Conservation (phyloP, 1,140 invertebrate species). For the Tribolium madens region DNA sequence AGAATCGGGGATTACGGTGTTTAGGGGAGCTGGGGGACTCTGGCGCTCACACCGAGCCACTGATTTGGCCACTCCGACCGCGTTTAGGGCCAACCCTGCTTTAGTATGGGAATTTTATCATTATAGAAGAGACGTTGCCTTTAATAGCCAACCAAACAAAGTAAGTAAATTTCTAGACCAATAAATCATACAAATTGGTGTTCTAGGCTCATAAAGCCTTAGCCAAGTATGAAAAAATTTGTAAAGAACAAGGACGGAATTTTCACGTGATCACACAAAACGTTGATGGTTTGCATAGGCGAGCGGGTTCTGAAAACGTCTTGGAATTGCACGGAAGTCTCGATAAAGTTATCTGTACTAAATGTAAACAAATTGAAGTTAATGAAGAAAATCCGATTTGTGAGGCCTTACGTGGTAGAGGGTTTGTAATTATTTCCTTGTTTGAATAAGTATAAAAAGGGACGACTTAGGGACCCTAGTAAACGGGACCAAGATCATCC, state of each 20-base stretch:
- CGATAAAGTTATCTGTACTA: constrained; percentile 85
- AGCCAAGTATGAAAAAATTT: constrained; percentile 79
- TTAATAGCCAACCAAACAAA: constrained; percentile 68
- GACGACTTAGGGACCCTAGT: constrained; percentile 51
- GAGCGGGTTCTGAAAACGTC: constrained; percentile 84
- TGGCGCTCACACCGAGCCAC: constrained; percentile 75
- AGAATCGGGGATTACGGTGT: constrained; percentile 86
- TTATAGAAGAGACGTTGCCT: constrained; percentile 70
- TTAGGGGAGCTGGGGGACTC: constrained; percentile 80
- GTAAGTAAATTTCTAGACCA: constrained; percentile 60
- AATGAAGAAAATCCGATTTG: constrained; percentile 90
- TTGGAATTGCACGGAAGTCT: constrained; percentile 92
- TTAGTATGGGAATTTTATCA: constrained; percentile 74
- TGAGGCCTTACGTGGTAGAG: constrained; percentile 69
- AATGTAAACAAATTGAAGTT: constrained; percentile 77
- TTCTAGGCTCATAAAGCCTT: constrained; percentile 84
- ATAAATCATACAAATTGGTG: not conserved
- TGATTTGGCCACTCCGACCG: constrained; percentile 68
- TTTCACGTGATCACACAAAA: constrained; percentile 91
- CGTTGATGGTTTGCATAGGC: constrained; percentile 89
- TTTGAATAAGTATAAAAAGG: too few relatives aligned
- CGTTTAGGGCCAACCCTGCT: constrained; percentile 68
- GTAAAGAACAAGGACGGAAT: constrained; percentile 70
- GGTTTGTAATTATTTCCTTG: constrained; percentile 63
- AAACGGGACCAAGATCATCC: constrained; percentile 67